These are phyloP conservation scores for Agapornis canus DNA, from an alignment of 2,797 vertebrate species.

Conservation along the genomic window DNA sequence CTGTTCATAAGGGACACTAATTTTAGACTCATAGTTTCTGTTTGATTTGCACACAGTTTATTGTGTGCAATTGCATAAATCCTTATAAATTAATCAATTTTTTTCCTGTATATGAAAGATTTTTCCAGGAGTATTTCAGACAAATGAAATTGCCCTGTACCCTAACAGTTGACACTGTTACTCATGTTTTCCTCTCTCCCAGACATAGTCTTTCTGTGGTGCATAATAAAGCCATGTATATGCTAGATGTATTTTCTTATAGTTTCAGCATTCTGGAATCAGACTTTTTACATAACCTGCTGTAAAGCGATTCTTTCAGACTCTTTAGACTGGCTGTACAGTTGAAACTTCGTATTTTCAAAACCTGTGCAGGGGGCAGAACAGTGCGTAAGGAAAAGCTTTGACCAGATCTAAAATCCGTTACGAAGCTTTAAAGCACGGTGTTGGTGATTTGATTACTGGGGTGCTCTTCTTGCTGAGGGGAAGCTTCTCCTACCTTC, in stretches of 20 bases:
- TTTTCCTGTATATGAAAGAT: background rate
- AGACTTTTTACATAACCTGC: background rate
- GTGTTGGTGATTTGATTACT: background rate
- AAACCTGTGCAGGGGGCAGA: background rate
- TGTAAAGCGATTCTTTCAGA: background rate
- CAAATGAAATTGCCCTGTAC: background rate
- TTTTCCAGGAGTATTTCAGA: background rate
- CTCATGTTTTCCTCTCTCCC: background rate
- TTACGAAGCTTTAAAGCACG: background rate
- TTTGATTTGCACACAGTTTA: background rate
- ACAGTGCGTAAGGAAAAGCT: background rate
- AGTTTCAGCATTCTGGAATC: background rate
- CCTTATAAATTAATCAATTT: background rate
- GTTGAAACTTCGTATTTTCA: background rate
- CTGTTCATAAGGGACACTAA: background rate
- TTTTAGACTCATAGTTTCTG: background rate
- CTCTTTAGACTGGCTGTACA: background rate
- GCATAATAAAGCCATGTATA: background rate
- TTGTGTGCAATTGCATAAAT: background rate
- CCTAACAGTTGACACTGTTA: background rate
- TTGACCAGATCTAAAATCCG: background rate
- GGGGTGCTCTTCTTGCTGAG: background rate
- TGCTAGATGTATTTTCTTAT: background rate
- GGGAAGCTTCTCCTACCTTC: background rate
- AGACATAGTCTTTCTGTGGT: background rate